phyloP scores from a whole-genome alignment of 2,113 vertebrate genomes.

The Carettochelys insculpta region DNA sequence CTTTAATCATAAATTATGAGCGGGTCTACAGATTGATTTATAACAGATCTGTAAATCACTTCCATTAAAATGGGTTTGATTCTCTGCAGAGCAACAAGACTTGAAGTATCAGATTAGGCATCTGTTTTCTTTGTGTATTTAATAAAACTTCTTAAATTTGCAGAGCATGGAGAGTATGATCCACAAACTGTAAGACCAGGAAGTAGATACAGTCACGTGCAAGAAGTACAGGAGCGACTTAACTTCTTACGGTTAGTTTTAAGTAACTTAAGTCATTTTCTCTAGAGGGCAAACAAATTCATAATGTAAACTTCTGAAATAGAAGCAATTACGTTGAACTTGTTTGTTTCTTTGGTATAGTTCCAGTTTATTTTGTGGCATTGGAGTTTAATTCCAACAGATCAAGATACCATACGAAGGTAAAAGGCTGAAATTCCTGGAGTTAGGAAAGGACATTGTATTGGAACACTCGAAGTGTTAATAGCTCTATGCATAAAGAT shows the following conservation, averaged over 20 bases:
- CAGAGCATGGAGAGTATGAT: conserved; percentile 97
- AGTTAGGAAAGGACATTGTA: neutral
- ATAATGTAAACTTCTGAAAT: neutral
- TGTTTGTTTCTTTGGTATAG: neutral
- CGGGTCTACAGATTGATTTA: neutral
- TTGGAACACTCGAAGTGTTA: neutral
- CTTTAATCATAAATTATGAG: neutral
- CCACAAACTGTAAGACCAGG: conserved; percentile 96
- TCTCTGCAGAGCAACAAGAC: neutral
- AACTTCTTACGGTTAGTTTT: conserved; percentile 93
- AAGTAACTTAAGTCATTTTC: neutral
- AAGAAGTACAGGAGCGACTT: conserved; percentile 97
- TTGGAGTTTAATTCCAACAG: neutral
- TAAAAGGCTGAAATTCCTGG: neutral
- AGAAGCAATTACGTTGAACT: accelerated
- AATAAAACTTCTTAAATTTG: conserved; percentile 54
- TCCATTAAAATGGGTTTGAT: neutral
- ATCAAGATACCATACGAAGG: neutral
- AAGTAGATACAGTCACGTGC: conserved; percentile 98
- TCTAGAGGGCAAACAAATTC: neutral
- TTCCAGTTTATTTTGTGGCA: neutral
- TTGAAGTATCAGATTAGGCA: neutral
- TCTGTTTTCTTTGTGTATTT: neutral
- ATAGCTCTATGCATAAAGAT: neutral
- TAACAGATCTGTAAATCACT: neutral